A percentile compares a stretch with the other conserved stretches of the same genome.
These are phyloP conservation scores for Noctuana brunneofusca DNA, from an alignment of 2,888 invertebrate species.

Conservation along the genomic window DNA sequence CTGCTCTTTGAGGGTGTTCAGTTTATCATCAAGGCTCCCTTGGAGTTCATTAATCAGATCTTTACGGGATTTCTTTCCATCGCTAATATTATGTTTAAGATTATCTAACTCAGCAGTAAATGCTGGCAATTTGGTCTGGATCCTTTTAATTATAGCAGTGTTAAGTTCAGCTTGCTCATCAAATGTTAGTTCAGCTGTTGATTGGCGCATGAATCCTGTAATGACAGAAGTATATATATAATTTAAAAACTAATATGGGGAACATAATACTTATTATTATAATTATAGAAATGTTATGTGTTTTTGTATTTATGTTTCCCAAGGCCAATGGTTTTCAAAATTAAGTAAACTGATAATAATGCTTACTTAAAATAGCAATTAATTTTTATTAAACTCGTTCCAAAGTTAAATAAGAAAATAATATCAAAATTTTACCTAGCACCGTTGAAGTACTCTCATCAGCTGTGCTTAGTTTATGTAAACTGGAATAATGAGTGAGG, in stretches of 20 bases:
- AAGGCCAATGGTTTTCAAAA: no score
- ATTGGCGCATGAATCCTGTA: conserved; percentile 68
- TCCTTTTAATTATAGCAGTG: conserved; percentile 64
- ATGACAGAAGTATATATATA: conserved; percentile 32
- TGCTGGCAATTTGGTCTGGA: conserved; percentile 62
- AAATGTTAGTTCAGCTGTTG: conserved; percentile 63
- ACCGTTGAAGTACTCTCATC: conserved; percentile 71
- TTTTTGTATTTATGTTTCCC: no score
- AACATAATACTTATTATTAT: no score
- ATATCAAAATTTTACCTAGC: conserved; percentile 54
- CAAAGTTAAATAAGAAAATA: no score
- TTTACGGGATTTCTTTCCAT: conserved; percentile 47
- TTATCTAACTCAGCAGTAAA: conserved; percentile 59
- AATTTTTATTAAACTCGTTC: no score
- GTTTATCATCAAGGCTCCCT: conserved; percentile 62
- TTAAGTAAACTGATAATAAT: no score
- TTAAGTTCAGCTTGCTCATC: conserved; percentile 74
- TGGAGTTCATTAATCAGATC: conserved; percentile 60
- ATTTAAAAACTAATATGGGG: no score
- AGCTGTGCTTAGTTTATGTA: conserved; percentile 67
- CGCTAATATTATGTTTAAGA: conserved; percentile 47
- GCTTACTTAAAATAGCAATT: no score
- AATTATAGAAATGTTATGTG: no score
- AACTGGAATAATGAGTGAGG: conserved; percentile 64
- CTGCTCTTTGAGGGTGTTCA: conserved; percentile 63